phyloP scores from a whole-genome alignment of 2,113 vertebrate genomes.

The Fregata magnificens region DNA sequence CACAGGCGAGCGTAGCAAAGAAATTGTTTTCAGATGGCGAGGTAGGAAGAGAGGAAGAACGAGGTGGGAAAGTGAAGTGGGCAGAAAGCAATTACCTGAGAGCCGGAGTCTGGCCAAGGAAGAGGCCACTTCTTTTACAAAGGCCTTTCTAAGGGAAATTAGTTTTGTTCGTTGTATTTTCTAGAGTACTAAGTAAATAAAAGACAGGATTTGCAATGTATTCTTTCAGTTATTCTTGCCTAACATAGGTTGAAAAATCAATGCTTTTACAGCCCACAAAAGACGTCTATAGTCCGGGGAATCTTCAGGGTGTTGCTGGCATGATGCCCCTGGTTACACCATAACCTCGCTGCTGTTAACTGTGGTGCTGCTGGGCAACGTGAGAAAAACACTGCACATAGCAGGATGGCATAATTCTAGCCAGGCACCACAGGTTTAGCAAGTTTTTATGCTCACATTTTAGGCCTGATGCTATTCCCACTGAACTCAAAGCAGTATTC shows the following conservation, averaged over 20 bases:
- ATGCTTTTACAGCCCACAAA: neutral
- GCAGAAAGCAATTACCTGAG: neutral
- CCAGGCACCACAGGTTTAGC: neutral
- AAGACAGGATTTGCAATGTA: neutral
- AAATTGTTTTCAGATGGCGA: neutral
- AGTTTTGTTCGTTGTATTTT: neutral
- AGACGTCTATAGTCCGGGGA: accelerated
- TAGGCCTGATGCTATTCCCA: neutral
- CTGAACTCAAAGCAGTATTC: neutral
- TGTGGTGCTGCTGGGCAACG: neutral
- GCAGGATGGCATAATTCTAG: neutral
- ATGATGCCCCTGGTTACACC: neutral
- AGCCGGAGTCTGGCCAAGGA: neutral
- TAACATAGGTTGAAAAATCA: neutral
- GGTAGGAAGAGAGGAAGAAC: neutral
- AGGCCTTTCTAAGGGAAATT: neutral
- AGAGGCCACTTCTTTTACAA: neutral
- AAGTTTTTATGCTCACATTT: neutral
- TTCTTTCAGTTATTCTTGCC: neutral
- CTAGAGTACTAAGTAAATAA: neutral
- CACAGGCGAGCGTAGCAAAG: neutral
- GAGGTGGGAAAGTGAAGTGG: neutral
- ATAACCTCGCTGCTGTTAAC: neutral
- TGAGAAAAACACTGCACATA: neutral
- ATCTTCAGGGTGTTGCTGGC: neutral